A percentile compares a stretch with the other conserved stretches of the same genome.
These are phyloP conservation scores for Mastomys natalensis DNA, from an alignment of 2,113 vertebrate species.

Conservation along the genomic window DNA sequence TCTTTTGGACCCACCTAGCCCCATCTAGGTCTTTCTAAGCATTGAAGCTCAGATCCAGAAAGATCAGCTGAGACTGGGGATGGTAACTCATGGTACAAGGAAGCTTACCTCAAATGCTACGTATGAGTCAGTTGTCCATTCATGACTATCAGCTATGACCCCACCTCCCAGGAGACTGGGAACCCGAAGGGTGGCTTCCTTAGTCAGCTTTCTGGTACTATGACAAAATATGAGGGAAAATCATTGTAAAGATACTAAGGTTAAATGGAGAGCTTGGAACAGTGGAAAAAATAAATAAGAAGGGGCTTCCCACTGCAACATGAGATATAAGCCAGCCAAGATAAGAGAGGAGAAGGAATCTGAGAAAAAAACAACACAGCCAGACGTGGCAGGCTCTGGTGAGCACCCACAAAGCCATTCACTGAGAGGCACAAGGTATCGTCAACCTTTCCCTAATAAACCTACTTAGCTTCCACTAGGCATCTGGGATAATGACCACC, in stretches of 20 bases:
- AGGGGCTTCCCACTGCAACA: no score
- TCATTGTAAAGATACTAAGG: background rate
- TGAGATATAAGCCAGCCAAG: background rate
- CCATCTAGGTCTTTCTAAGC: background rate
- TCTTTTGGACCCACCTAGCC: background rate
- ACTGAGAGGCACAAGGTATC: background rate
- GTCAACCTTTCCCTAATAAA: background rate
- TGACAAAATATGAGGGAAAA: background rate
- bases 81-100: background rate
- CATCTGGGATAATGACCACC: background rate
- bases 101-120: background rate
- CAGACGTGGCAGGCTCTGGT: background rate
- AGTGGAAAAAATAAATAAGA: background rate
- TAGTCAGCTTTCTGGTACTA: background rate
- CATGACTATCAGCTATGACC: background rate
- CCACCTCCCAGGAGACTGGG: background rate
- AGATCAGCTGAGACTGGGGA: background rate
- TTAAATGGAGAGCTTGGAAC: background rate
- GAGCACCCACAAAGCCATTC: background rate
- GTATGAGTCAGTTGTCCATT: rapidly evolving
- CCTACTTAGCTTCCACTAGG: background rate
- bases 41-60: background rate
- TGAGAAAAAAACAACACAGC: no score
- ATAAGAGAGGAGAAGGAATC: no score
- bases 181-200: background rate